These are phyloP conservation scores for Nasonia vitripennis DNA, from an alignment of 1,140 invertebrate species.

Conservation along the genomic window DNA sequence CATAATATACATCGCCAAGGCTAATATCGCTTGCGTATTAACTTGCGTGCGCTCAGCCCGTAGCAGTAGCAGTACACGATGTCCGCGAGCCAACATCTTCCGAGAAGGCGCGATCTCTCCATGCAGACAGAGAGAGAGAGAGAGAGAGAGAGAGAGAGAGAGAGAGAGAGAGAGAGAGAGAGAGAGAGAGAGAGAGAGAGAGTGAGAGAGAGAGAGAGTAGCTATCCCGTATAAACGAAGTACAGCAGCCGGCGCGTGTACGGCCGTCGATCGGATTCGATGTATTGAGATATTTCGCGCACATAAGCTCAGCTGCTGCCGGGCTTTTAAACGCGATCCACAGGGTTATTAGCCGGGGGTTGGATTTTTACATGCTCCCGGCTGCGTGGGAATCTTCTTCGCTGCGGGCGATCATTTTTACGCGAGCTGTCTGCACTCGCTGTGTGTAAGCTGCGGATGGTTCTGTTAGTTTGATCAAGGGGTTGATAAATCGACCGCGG, in stretches of 20 bases:
- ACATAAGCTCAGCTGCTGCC: conserved; percentile 14
- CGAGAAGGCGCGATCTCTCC: conserved; percentile 17
- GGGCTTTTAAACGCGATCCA: conserved; percentile 8
- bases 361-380: not conserved
- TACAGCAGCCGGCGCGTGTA: conserved; percentile 16
- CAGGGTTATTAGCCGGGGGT: conserved; percentile 29
- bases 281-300: conserved; percentile 31
- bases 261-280: not conserved
- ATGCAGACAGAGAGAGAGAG: not conserved
- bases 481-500: not conserved
- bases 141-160: too few species aligned
- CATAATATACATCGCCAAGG: not conserved
- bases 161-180: too few species aligned
- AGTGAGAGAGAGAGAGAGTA: too few species aligned
- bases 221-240: not conserved
- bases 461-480: conserved; percentile 35
- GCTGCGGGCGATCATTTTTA: conserved; percentile 4
- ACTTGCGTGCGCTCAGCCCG: not conserved
- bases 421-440: not conserved
- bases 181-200: too few species aligned
- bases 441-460: not conserved
- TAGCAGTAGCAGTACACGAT: not conserved
- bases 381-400: conserved; percentile 18
- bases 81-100: conserved; percentile 21
- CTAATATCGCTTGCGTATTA: not conserved